A percentile compares a stretch with the other conserved stretches of the same genome.
These are phyloP conservation scores for Sclerurus mexicanus DNA, from an alignment of 2,113 vertebrate genomes.

Conservation along the genomic window DNA sequence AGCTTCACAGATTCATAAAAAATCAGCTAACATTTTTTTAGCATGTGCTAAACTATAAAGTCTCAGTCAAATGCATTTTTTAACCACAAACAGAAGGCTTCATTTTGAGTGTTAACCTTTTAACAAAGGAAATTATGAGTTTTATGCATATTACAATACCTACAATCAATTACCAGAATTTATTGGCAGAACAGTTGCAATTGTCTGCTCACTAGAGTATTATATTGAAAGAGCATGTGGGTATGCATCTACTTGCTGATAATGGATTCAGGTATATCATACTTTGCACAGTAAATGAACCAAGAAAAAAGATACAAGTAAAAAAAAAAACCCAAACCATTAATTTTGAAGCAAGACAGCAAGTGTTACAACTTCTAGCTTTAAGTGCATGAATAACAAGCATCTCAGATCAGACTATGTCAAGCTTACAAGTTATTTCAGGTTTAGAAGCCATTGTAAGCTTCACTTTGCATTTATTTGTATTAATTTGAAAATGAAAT, in stretches of 20 bases:
- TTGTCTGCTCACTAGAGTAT: not conserved
- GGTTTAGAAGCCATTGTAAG: not conserved
- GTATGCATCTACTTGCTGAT: not conserved
- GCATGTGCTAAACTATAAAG: not conserved
- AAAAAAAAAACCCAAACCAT: not conserved
- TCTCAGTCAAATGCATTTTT: not conserved
- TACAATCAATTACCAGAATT: not conserved
- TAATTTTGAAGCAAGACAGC: not conserved
- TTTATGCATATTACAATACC: not conserved
- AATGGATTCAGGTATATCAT: not conserved
- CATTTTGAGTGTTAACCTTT: not conserved
- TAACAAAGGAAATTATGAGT: not conserved
- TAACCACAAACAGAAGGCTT: not conserved
- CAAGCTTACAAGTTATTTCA: not conserved
- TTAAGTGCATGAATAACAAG: not conserved
- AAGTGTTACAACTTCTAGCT: not conserved
- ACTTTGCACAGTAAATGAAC: not conserved
- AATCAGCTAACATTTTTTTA: not conserved
- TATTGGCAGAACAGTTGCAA: not conserved
- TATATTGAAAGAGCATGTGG: not conserved
- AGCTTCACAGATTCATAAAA: not conserved
- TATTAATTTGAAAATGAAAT: conserved; percentile 12
- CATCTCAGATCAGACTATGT: not conserved
- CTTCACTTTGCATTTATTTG: not conserved
- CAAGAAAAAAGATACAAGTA: not conserved